Evolutionary conservation across 2,888 invertebrate genomes (phyloP), one percentile per base, ranked within the genome.

Genomic region (Chromoteleia sp.): DNA sequence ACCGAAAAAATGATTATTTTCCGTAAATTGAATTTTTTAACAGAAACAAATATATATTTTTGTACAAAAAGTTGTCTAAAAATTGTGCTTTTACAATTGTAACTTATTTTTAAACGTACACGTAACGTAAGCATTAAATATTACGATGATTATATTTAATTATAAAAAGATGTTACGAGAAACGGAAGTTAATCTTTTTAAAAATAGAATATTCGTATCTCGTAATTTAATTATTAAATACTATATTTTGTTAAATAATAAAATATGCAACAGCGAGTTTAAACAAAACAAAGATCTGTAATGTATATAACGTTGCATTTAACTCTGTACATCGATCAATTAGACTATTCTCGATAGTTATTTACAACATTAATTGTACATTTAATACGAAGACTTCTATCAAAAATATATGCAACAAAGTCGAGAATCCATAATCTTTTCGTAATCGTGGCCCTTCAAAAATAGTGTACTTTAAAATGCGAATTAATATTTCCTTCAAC

Each of bases 351-450:
- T 14, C 30, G 30, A 61, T 70, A 29, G 19, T 50, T 73, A 74
- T 74, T 74, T 74, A 74, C 73, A 74, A 65, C 56, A 65, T 56
- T 14, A 74, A 74, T 65, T 65, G 33, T 65, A 74, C 65, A 65
- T 56, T 65, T 21, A 65, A 58, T 54, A 63, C 54, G 65, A 56
- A 65, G 74, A 39, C 30, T 74, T 63, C 65, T 74, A 74, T 74
- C 74, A 74, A 74, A 65, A 74, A 74, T 74, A 74, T 74, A 56
- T 65, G 65, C 29, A 56, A 74, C 74, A 48, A 65, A 48, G 74
- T 65, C 63, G 65, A 74, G 74, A 65, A 74, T 65, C 48, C 30
- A 30, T 30, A 14, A 3, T 15, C 3, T 48, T 21, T 14, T 14
- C 7, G 29, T 12, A 39, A 12, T 39, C 19, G 19, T 15, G 25